Conservation (phyloP, 2,113 vertebrate species). For the Micromys minutus region DNA sequence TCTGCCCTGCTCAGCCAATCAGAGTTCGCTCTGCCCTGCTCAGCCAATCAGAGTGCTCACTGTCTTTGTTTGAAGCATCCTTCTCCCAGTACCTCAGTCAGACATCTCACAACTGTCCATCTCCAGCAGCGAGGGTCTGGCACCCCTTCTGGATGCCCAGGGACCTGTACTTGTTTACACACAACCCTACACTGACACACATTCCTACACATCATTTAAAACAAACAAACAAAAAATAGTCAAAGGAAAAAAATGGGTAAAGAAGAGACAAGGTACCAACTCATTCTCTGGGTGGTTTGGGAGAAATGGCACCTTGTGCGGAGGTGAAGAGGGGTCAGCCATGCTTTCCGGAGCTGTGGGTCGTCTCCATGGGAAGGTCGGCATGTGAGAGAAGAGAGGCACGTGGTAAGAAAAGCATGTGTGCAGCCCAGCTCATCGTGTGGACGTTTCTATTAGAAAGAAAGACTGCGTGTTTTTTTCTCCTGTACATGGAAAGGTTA, state of each 20-base stretch:
- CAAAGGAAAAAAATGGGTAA: background rate
- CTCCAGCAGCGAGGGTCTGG: background rate
- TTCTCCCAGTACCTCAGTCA: background rate
- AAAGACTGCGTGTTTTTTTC: background rate
- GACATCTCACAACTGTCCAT: too few species aligned
- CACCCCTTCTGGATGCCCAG: background rate
- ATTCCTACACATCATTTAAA: too few species aligned
- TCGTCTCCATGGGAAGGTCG: background rate
- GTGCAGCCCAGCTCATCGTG: background rate
- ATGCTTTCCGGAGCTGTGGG: background rate
- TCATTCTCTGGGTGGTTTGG: background rate
- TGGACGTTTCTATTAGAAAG: background rate
- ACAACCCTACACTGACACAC: background rate
- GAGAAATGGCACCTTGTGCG: background rate
- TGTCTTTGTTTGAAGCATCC: background rate
- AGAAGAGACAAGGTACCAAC: background rate
- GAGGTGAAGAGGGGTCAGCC: background rate
- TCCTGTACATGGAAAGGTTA: background rate
- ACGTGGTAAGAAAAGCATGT: too few species aligned
- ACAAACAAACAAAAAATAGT: too few species aligned
- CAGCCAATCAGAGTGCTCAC: background rate
- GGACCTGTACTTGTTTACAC: background rate
- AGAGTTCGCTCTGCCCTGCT: background rate
- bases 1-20: background rate
- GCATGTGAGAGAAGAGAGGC: too few species aligned